A percentile compares a stretch with the other conserved stretches of the same genome.
Conservation (phyloP, 37 sponge, comb jelly and placozoan species). For the Geodia barretti region DNA sequence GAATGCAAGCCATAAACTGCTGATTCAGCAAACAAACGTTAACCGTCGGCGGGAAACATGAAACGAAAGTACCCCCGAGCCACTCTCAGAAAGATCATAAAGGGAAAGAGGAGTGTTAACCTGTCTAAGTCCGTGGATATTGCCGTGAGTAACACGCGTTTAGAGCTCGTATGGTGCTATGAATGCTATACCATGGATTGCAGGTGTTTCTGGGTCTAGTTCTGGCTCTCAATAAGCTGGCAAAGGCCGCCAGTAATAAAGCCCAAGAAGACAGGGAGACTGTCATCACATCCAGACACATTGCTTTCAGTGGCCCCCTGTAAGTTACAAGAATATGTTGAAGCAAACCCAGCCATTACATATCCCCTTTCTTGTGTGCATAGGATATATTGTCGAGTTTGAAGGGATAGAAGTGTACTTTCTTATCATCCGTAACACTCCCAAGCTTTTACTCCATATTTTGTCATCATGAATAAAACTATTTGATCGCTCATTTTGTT, state of each 20-base stretch:
- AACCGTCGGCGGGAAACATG: constrained; percentile 2
- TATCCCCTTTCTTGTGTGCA: too few relatives aligned
- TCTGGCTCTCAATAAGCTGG: constrained; percentile 1
- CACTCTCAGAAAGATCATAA: constrained; percentile 18
- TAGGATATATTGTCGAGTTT: background rate
- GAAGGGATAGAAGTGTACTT: background rate
- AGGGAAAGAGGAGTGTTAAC: constrained; percentile 15
- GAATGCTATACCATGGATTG: background rate
- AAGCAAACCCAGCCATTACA: too few relatives aligned
- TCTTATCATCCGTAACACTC: too few relatives aligned
- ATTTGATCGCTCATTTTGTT: too few relatives aligned
- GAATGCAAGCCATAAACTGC: background rate
- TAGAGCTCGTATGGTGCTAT: too few relatives aligned
- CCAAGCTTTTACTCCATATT: too few relatives aligned
- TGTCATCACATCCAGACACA: constrained; percentile 29
- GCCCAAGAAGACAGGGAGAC: constrained; percentile 26
- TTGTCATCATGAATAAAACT: too few relatives aligned
- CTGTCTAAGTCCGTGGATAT: constrained; percentile 32
- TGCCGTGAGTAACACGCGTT: constrained; percentile 3
- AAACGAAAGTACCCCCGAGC: constrained; percentile 34
- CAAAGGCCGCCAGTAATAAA: constrained; percentile 22
- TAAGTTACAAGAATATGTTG: too few relatives aligned
- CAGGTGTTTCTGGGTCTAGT: constrained; percentile 30
- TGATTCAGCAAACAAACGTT: background rate
- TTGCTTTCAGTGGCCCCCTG: constrained; percentile 3